Percentiles rank a stretch among this genome's conserved stretches.
Conservation (phyloP, 2,797 vertebrate species). For the Phoebastria nigripes region DNA sequence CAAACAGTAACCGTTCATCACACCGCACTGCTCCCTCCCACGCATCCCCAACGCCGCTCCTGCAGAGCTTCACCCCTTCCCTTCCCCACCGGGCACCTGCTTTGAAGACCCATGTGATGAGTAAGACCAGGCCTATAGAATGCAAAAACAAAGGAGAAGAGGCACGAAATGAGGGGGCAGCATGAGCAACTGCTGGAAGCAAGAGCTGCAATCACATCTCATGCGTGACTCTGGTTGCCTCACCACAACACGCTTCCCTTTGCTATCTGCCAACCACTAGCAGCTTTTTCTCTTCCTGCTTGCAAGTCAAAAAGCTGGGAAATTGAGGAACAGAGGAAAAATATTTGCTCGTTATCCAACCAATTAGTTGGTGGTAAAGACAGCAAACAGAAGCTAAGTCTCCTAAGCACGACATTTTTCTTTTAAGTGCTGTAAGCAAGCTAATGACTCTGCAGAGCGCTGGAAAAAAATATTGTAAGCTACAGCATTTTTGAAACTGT, state of each 20-base stretch:
- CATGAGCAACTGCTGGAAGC: background rate
- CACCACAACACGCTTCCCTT: background rate
- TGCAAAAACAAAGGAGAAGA: background rate
- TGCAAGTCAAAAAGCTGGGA: constrained; percentile 9
- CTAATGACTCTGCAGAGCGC: constrained; percentile 14
- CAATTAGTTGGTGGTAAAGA: constrained; percentile 48
- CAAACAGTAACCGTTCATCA: background rate
- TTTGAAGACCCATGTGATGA: background rate
- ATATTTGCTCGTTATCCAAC: constrained; percentile 47
- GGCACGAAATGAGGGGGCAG: background rate
- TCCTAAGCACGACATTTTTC: constrained; percentile 31
- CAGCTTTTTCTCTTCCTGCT: constrained; percentile 9
- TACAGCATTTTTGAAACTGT: background rate
- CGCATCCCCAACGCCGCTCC: background rate
- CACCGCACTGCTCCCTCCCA: background rate
- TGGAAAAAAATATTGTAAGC: background rate
- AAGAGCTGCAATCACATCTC: background rate
- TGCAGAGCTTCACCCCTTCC: background rate
- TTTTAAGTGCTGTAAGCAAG: constrained; percentile 43
- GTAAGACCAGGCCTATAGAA: rapidly evolving
- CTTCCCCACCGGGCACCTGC: background rate
- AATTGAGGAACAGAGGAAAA: constrained; percentile 50
- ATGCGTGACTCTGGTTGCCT: rapidly evolving
- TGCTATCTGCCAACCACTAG: background rate
- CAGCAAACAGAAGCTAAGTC: constrained; percentile 42